Evolutionary conservation across 2,888 invertebrate genomes (phyloP).

Genomic region (Drosophila dives): DNA sequence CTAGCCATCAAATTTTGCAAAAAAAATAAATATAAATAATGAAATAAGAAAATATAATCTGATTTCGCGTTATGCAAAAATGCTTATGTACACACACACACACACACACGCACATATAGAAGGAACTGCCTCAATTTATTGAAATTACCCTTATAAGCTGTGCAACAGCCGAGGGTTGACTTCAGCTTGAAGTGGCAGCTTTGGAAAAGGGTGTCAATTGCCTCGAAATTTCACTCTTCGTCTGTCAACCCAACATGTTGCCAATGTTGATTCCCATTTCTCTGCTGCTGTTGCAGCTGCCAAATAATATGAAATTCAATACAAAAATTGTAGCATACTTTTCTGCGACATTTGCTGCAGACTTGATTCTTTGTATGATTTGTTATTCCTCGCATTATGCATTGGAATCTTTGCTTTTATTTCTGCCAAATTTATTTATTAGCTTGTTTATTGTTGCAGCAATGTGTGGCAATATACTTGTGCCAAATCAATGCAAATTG

Average conservation of each 20-base stretch:
- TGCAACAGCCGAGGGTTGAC: constrained; percentile 54
- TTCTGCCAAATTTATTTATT: constrained; percentile 51
- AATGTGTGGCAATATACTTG: constrained; percentile 19
- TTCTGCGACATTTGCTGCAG: constrained; percentile 27
- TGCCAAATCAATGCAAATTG: constrained; percentile 53
- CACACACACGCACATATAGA: background rate
- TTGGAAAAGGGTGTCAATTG: constrained; percentile 79
- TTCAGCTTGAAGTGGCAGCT: constrained; percentile 55
- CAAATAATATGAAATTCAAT: constrained; percentile 65
- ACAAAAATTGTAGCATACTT: constrained; percentile 44
- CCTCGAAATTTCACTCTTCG: constrained; percentile 54
- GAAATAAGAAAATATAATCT: constrained; percentile 55
- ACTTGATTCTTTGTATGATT: constrained; percentile 26
- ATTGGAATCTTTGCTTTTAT: constrained; percentile 5
- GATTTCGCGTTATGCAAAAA: constrained; percentile 67
- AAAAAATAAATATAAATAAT: constrained; percentile 15
- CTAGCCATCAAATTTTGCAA: constrained; percentile 33
- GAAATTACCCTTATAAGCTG: constrained; percentile 75
- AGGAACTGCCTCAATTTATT: constrained; percentile 62
- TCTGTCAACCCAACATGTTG: constrained; percentile 83
- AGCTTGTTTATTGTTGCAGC: constrained; percentile 27
- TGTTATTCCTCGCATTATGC: constrained; percentile 20
- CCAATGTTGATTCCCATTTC: constrained; percentile 56
- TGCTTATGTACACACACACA: constrained; percentile 36
- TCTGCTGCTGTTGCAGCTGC: constrained; percentile 47